phyloP scores from a whole-genome alignment of 2,888 invertebrate genomes.

The Toxonevra muliebris region DNA sequence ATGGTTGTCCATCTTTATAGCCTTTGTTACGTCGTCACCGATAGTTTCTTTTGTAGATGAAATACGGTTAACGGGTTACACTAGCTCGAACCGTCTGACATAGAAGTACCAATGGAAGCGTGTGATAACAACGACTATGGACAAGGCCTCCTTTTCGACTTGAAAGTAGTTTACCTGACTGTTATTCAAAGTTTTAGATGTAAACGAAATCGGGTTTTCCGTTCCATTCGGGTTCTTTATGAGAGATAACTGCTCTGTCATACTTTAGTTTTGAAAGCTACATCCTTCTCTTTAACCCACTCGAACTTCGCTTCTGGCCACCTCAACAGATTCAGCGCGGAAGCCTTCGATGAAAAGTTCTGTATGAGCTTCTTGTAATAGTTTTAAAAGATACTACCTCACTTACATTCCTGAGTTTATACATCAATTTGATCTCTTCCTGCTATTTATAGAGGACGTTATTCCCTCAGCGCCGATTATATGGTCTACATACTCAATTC shows the following conservation, averaged over 20 bases:
- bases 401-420: too few relatives aligned
- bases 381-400: too few relatives aligned
- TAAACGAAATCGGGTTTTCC: background rate
- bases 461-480: too few relatives aligned
- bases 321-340: background rate
- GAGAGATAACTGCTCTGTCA: background rate
- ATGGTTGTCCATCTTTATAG: background rate
- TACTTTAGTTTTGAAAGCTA: background rate
- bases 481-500: too few relatives aligned
- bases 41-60: background rate
- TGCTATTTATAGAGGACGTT: too few relatives aligned
- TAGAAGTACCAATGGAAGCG: constrained; percentile 16
- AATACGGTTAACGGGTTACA: constrained; percentile 8
- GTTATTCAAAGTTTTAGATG: background rate
- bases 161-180: background rate
- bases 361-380: background rate
- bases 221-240: background rate
- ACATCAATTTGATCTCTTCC: too few relatives aligned
- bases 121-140: background rate
- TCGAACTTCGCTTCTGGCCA: background rate
- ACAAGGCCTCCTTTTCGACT: background rate
- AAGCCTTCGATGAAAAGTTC: background rate
- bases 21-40: too few relatives aligned
- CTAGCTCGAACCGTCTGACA: constrained; percentile 33
- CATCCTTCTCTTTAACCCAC: background rate